phyloP scores from a whole-genome alignment of 1,140 invertebrate genomes.

The Ceratina australensis region DNA sequence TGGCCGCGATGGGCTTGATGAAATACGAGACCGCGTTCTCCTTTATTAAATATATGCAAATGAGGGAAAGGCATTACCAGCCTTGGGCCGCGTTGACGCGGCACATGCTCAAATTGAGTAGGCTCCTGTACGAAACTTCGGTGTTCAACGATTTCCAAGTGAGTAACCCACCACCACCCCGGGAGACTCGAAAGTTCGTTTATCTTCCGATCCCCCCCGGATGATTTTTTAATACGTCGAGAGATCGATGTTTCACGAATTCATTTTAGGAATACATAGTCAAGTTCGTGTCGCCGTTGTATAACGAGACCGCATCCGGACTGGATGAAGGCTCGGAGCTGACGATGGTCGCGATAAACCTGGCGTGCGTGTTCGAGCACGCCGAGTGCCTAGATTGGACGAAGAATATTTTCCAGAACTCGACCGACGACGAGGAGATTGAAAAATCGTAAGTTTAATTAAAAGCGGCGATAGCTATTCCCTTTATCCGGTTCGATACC shows the following conservation, averaged over 20 bases:
- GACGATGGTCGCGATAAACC: constrained; percentile 75
- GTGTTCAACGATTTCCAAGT: constrained; percentile 53
- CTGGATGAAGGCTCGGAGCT: constrained; percentile 76
- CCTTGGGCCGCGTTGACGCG: constrained; percentile 81
- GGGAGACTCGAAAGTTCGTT: no score
- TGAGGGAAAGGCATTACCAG: constrained; percentile 81
- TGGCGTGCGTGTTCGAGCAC: constrained; percentile 67
- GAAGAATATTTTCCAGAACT: constrained; percentile 41
- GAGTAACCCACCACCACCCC: neutral
- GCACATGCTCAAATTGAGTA: constrained; percentile 78
- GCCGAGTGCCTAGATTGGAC: constrained; percentile 66
- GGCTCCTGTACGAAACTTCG: constrained; percentile 65
- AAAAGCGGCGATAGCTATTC: neutral
- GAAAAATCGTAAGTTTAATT: constrained; percentile 31
- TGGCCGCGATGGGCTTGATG: constrained; percentile 80
- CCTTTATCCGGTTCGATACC: neutral
- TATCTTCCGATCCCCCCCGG: no score
- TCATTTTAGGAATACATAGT: constrained; percentile 70
- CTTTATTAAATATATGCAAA: constrained; percentile 82
- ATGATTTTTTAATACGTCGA: no score
- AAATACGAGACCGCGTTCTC: constrained; percentile 82
- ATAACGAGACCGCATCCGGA: constrained; percentile 56
- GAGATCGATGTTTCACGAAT: neutral
- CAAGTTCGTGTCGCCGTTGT: constrained; percentile 67
- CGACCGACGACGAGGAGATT: constrained; percentile 8